These are phyloP conservation scores for Miichthys miiuy DNA, from an alignment of 2,797 vertebrate genomes.

Conservation along the genomic window DNA sequence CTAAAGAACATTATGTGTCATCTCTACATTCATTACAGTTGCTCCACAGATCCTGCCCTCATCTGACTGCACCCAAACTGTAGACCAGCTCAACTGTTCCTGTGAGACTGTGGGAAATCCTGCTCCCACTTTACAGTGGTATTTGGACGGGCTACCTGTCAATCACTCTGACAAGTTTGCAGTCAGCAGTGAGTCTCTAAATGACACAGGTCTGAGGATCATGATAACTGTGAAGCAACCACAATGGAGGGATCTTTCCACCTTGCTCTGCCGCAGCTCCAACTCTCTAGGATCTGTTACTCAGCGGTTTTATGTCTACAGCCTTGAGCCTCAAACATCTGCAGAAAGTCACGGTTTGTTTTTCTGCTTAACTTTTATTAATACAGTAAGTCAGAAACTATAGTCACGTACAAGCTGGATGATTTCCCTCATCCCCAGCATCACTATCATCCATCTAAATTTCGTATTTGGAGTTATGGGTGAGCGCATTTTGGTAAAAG, in stretches of 20 bases:
- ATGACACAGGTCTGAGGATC: not conserved
- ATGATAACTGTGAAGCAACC: not conserved
- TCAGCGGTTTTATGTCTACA: not conserved
- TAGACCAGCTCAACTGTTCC: slow-evolving; percentile 2
- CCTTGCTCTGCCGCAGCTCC: not conserved
- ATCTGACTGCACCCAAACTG: not conserved
- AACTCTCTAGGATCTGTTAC: not conserved
- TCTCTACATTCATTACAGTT: too few relatives aligned
- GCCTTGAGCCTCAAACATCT: not conserved
- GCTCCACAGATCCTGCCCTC: not conserved
- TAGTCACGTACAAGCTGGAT: too few relatives aligned
- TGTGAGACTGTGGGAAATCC: slow-evolving; percentile 3
- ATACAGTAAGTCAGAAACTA: not conserved
- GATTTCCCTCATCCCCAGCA: too few relatives aligned
- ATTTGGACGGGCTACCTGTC: not conserved
- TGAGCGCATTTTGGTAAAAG: too few relatives aligned
- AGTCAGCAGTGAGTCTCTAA: not conserved
- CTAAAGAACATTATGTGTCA: too few relatives aligned
- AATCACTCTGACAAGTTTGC: not conserved
- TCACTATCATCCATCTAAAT: too few relatives aligned
- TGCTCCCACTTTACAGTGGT: not conserved
- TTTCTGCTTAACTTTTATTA: not conserved
- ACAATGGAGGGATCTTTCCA: not conserved
- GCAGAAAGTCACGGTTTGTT: not conserved
- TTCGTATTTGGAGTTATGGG: too few relatives aligned